Evolutionary conservation across 2,113 vertebrate genomes (phyloP).

Genomic region (Callithrix jacchus): DNA sequence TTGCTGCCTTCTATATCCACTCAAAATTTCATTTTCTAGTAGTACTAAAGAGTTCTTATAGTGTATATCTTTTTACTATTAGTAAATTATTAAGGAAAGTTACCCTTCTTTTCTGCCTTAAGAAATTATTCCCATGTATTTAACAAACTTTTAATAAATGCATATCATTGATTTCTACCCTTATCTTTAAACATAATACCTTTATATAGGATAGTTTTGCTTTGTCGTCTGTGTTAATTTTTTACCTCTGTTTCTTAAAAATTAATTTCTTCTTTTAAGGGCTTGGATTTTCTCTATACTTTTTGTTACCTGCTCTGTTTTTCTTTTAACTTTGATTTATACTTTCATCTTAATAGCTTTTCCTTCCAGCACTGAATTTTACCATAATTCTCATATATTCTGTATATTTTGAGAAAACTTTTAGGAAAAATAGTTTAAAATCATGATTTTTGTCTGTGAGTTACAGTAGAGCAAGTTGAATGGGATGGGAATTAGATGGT

Average conservation of each 20-base stretch:
- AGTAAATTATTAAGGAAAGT: not conserved
- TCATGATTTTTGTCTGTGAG: not conserved
- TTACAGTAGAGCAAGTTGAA: not conserved
- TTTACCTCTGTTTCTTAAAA: not conserved
- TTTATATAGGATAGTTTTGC: not conserved
- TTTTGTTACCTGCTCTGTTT: not conserved
- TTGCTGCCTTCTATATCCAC: not conserved
- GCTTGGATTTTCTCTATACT: not conserved
- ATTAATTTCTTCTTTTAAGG: not conserved
- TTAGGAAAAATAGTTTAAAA: not conserved
- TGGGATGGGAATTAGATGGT: not conserved
- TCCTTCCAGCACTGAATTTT: not conserved
- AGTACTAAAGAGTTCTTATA: not conserved
- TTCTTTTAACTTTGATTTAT: constrained; percentile 33
- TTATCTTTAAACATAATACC: not conserved
- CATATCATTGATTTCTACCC: not conserved
- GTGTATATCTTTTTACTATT: not conserved
- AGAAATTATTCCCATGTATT: not conserved
- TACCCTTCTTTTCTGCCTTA: not conserved
- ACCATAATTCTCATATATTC: not conserved
- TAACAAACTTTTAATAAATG: not conserved
- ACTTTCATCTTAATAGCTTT: not conserved
- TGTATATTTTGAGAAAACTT: constrained; percentile 5
- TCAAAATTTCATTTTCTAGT: not conserved
- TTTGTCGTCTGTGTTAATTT: not conserved